Evolutionary conservation across 2,797 vertebrate species (phyloP).

Genomic region (Pygocentrus nattereri): DNA sequence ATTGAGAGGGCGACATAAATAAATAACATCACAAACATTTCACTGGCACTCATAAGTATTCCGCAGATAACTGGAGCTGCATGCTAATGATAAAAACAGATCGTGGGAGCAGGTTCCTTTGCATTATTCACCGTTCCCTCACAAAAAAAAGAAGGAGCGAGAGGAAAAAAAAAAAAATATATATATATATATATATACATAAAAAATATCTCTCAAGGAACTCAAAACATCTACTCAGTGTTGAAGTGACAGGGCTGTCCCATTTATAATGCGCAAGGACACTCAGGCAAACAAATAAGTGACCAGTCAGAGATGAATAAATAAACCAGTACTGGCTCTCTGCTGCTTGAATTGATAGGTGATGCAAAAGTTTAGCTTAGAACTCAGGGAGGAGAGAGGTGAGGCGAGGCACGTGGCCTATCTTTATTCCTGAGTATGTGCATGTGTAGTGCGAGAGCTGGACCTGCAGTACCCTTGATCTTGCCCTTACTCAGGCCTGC

Average conservation of each 20-base stretch:
- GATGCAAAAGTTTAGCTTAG: slow-evolving; percentile 57
- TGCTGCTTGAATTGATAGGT: slow-evolving; percentile 64
- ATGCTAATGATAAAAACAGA: slow-evolving; percentile 85
- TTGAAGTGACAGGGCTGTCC: slow-evolving; percentile 78
- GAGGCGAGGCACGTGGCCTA: not conserved
- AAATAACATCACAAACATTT: slow-evolving; percentile 90
- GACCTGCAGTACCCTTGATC: slow-evolving; percentile 21
- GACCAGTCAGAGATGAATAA: slow-evolving; percentile 71
- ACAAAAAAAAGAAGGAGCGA: not conserved
- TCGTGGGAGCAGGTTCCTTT: slow-evolving; percentile 75
- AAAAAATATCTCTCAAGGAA: slow-evolving; percentile 74
- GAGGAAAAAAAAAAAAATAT: slow-evolving; percentile 67
- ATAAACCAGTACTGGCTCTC: slow-evolving; percentile 59
- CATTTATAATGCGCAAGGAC: slow-evolving; percentile 77
- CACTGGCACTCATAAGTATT: slow-evolving; percentile 82
- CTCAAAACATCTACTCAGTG: slow-evolving; percentile 73
- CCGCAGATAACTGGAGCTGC: slow-evolving; percentile 79
- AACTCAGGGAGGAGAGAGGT: slow-evolving; percentile 1
- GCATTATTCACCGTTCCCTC: slow-evolving; percentile 77
- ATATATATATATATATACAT: slow-evolving; percentile 10
- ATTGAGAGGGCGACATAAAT: slow-evolving; percentile 88
- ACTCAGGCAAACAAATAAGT: slow-evolving; percentile 73
- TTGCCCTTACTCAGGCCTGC: not conserved
- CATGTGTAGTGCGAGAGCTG: not conserved
- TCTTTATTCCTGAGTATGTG: slow-evolving; percentile 19